phyloP scores from a whole-genome alignment of 2,113 vertebrate genomes.

The Garra rufa region DNA sequence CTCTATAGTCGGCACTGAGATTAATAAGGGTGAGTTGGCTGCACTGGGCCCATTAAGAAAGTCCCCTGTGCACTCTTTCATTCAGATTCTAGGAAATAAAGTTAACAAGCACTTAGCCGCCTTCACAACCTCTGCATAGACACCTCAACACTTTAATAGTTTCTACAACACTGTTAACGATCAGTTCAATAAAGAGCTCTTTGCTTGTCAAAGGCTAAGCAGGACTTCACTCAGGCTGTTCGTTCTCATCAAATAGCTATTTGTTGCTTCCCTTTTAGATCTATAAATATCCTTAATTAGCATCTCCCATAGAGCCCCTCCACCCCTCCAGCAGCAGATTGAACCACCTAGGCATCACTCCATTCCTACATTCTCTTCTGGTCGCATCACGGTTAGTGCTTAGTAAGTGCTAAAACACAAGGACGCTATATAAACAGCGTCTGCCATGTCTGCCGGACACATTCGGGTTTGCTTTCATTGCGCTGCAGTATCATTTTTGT shows the following conservation, averaged over 20 bases:
- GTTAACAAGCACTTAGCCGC: conserved; percentile 34
- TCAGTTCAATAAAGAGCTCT: conserved; percentile 66
- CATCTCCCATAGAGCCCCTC: conserved; percentile 46
- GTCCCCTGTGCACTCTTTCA: background rate
- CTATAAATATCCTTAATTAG: conserved; percentile 80
- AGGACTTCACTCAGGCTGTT: conserved; percentile 1
- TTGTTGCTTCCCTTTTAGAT: conserved; percentile 69
- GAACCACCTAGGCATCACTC: conserved; percentile 65
- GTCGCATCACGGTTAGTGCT: conserved; percentile 65
- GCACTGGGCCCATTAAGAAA: background rate
- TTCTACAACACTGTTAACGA: conserved; percentile 54
- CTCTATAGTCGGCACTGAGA: background rate
- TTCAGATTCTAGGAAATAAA: conserved; percentile 26
- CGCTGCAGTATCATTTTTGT: background rate
- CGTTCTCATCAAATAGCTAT: conserved; percentile 66
- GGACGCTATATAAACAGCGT: conserved; percentile 68
- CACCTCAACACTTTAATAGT: conserved; percentile 12
- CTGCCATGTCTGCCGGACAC: conserved; percentile 45
- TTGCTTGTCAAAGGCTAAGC: conserved; percentile 10
- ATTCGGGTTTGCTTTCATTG: conserved; percentile 35
- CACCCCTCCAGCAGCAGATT: conserved; percentile 57
- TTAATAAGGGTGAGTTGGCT: conserved; percentile 11
- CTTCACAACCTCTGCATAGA: conserved; percentile 26
- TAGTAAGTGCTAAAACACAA: conserved; percentile 66
- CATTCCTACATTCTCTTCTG: conserved; percentile 61